Evolutionary conservation across 2,888 invertebrate genomes (phyloP).

Genomic region (Pristionchus fissidentatus): DNA sequence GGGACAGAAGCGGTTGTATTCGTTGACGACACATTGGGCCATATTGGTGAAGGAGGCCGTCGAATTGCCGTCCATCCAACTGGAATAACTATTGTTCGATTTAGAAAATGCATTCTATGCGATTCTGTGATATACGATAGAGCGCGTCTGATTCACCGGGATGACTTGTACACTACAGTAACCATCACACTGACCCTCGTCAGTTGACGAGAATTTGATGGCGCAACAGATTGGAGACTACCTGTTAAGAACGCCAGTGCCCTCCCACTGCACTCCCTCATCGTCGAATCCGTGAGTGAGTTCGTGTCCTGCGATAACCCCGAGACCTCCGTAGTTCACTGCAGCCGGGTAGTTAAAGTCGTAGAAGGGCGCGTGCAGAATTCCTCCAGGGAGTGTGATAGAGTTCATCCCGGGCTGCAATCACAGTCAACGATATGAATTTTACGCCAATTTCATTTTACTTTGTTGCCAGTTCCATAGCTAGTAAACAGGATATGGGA

Average conservation of each 20-base stretch:
- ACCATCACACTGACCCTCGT: too few species aligned
- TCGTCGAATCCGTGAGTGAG: constrained; percentile 96
- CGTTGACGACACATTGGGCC: constrained; percentile 68
- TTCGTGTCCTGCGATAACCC: constrained; percentile 97
- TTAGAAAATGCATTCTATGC: too few species aligned
- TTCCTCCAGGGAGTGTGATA: constrained; percentile 73
- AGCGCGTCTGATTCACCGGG: too few species aligned
- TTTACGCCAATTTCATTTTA: too few species aligned
- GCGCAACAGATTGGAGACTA: background rate
- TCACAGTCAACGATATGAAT: too few species aligned
- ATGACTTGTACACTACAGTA: too few species aligned
- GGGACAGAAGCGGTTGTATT: constrained; percentile 66
- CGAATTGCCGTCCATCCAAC: constrained; percentile 67
- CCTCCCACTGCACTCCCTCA: constrained; percentile 72
- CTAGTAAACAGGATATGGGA: background rate
- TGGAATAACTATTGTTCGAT: constrained; percentile 17
- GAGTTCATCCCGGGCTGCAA: constrained; percentile 68
- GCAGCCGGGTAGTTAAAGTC: constrained; percentile 68
- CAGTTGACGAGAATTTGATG: too few species aligned
- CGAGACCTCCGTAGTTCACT: constrained; percentile 89
- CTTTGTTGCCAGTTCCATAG: too few species aligned
- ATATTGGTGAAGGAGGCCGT: constrained; percentile 58
- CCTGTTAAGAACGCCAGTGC: constrained; percentile 62
- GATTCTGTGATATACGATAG: too few species aligned
- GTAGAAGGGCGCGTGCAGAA: constrained; percentile 70